Conservation (phyloP, 2,888 invertebrate genomes). For the Drosophila borborema region DNA sequence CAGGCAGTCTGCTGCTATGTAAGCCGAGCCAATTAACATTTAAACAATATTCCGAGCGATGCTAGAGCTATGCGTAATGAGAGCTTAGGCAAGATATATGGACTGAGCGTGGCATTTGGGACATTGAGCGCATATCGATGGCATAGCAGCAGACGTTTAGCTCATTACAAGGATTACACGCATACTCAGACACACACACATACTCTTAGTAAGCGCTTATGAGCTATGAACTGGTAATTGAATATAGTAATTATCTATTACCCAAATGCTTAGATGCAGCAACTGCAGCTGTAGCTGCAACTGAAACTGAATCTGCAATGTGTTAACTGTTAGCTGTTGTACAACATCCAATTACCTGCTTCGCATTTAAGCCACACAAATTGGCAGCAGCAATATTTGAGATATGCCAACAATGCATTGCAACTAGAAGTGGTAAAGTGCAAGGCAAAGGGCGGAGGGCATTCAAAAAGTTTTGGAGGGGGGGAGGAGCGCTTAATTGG, state of each 20-base stretch:
- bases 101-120: constrained; percentile 25
- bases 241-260: constrained; percentile 64
- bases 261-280: constrained; percentile 25
- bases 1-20: neutral
- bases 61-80: constrained; percentile 39
- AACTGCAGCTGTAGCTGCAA: neutral
- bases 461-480: neutral
- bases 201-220: constrained; percentile 8
- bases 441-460: neutral
- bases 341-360: constrained; percentile 48
- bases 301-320: neutral
- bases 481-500: neutral
- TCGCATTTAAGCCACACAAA: constrained; percentile 31
- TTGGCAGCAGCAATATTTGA: constrained; percentile 23
- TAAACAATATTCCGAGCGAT: neutral
- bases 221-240: constrained; percentile 71
- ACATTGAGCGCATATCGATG: constrained; percentile 22
- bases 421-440: neutral
- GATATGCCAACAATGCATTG: constrained; percentile 36
- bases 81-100: constrained; percentile 49
- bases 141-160: constrained; percentile 32
- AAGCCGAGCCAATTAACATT: constrained; percentile 9
- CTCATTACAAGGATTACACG: constrained; percentile 55
- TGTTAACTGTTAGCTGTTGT: constrained; percentile 6
- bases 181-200: constrained; percentile 27